Conservation (phyloP, 2,888 invertebrate species). For the Iphiclides podalirius region DNA sequence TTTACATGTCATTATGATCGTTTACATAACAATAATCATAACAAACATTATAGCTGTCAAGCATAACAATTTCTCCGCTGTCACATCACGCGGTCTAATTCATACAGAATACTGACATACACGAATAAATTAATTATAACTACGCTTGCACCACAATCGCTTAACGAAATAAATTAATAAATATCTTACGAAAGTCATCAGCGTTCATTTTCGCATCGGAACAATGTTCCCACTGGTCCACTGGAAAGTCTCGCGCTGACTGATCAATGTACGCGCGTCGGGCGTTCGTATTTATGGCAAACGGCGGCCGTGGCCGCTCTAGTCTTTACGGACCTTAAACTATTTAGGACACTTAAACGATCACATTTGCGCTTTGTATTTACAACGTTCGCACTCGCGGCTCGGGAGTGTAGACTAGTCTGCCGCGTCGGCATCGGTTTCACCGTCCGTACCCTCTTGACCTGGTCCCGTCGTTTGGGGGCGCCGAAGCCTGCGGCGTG, state of each 20-base stretch:
- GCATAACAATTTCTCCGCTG: too few species aligned
- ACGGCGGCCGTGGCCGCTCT: conserved; percentile 66
- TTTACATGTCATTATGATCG: conserved; percentile 49
- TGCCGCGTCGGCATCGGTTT: conserved; percentile 62
- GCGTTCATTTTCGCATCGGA: conserved; percentile 54
- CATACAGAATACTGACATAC: conserved; percentile 73
- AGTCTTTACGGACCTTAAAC: conserved; percentile 67
- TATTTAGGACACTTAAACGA: conserved; percentile 79
- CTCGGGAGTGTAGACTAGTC: conserved; percentile 73
- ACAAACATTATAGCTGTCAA: conserved; percentile 49
- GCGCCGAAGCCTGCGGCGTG: conserved; percentile 81
- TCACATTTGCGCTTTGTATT: conserved; percentile 79
- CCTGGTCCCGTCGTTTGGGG: conserved; percentile 56
- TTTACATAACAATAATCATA: conserved; percentile 46
- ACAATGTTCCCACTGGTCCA: conserved; percentile 49
- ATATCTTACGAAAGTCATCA: conserved; percentile 57
- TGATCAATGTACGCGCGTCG: conserved; percentile 18
- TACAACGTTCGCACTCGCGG: conserved; percentile 57
- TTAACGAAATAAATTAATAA: conserved; percentile 73
- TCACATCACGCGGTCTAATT: conserved; percentile 64
- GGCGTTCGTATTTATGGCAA: conserved; percentile 69
- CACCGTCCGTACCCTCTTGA: conserved; percentile 68
- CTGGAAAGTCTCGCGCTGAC: conserved; percentile 23
- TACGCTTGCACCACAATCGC: conserved; percentile 69
- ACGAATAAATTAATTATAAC: conserved; percentile 76